Percentiles rank a stretch among this genome's conserved stretches.
phyloP scores from a whole-genome alignment of 2,888 invertebrate genomes.

The Pyralis farinalis region DNA sequence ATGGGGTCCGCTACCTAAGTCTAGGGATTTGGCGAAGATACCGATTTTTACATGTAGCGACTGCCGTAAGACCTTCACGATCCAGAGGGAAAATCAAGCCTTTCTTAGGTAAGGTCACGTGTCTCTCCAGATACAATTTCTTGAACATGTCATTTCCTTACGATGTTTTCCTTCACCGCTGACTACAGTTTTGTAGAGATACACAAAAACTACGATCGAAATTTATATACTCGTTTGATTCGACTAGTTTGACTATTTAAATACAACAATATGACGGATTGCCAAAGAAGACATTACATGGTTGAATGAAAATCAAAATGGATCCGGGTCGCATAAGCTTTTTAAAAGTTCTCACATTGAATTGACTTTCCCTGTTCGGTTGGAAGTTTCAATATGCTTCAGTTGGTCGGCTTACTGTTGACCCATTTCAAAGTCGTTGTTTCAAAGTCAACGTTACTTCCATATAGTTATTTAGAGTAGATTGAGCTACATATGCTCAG shows the following conservation, averaged over 20 bases:
- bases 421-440: conserved; percentile 33
- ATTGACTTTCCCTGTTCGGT: conserved; percentile 69
- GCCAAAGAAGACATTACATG: conserved; percentile 27
- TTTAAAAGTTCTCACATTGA: conserved; percentile 57
- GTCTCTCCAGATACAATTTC: too few species aligned
- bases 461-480: not conserved
- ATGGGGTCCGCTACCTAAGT: too few species aligned
- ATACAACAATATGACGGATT: not conserved
- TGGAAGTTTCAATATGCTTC: conserved; percentile 46
- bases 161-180: too few species aligned
- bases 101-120: too few species aligned
- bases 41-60: too few species aligned
- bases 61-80: too few species aligned
- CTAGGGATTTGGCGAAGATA: too few species aligned
- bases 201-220: conserved; percentile 3
- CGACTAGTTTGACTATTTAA: too few species aligned
- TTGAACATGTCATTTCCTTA: too few species aligned
- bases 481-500: not conserved
- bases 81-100: too few species aligned
- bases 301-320: conserved; percentile 38
- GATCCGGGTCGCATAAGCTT: conserved; percentile 38
- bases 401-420: conserved; percentile 34
- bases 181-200: conserved; percentile 15
- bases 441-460: conserved; percentile 14
- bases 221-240: not conserved